These are phyloP conservation scores for Pelvicachromis taeniatus DNA, from an alignment of 2,113 vertebrate genomes.

Conservation along the genomic window DNA sequence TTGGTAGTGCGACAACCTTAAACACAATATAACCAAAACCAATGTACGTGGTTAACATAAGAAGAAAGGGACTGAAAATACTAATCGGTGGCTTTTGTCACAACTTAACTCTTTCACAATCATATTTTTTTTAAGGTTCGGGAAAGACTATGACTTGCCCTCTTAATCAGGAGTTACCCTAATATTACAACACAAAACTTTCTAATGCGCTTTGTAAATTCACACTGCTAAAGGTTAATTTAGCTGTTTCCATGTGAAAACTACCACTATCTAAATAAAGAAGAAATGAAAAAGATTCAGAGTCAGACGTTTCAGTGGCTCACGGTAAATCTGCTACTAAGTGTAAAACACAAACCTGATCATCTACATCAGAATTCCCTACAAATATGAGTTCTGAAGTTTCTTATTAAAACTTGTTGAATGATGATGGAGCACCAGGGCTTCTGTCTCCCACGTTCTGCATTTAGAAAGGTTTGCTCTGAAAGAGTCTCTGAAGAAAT, in stretches of 20 bases:
- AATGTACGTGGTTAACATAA: background rate
- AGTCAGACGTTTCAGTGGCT: rapidly evolving
- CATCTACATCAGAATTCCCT: background rate
- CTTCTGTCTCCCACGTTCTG: background rate
- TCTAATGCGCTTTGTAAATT: background rate
- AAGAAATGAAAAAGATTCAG: background rate
- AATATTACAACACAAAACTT: background rate
- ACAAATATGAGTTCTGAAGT: rapidly evolving
- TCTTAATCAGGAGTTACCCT: background rate
- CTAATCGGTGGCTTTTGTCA: background rate
- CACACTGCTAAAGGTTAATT: background rate
- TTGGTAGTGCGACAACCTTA: background rate
- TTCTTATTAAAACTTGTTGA: background rate
- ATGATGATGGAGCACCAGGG: background rate
- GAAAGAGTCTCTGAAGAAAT: background rate
- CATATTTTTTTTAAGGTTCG: background rate
- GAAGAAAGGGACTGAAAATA: background rate
- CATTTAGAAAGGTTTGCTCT: background rate
- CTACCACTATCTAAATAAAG: background rate
- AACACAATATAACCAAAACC: background rate
- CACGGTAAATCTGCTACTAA: background rate
- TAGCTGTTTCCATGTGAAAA: background rate
- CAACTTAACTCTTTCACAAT: background rate
- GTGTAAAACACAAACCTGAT: background rate
- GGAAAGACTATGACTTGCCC: background rate